Conservation (phyloP, 2,113 vertebrate genomes). For the Pleuronectes platessa region DNA sequence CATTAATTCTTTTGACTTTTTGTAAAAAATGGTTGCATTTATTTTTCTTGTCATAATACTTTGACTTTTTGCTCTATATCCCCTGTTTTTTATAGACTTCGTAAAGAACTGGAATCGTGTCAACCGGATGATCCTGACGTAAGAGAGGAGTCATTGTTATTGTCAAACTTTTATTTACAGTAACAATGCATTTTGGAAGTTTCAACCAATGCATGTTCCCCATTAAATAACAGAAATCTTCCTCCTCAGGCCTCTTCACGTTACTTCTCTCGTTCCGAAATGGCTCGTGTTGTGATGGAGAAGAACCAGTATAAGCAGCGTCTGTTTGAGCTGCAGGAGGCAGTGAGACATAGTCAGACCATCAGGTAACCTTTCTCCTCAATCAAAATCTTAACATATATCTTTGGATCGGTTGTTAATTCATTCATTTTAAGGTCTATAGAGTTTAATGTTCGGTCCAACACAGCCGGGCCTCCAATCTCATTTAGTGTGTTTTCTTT, state of each 20-base stretch:
- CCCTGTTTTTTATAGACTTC: conserved; percentile 62
- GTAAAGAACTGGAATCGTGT: conserved; percentile 75
- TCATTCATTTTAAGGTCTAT: not conserved
- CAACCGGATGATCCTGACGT: conserved; percentile 78
- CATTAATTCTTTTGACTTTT: not conserved
- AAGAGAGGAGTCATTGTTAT: conserved; percentile 31
- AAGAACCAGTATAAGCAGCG: conserved; percentile 86
- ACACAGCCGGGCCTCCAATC: not conserved
- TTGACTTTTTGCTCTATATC: not conserved
- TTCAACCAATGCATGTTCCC: not conserved
- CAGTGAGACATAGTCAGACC: conserved; percentile 74
- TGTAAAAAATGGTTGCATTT: too few species aligned
- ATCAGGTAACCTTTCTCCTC: conserved; percentile 60
- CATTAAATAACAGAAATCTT: conserved; percentile 9
- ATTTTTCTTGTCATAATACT: too few species aligned
- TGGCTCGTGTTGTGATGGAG: conserved; percentile 86
- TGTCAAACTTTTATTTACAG: not conserved
- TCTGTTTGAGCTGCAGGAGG: conserved; percentile 84
- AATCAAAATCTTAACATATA: too few species aligned
- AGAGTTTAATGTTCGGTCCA: not conserved
- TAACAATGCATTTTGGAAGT: not conserved
- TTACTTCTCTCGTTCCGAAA: conserved; percentile 84
- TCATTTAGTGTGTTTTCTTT: not conserved
- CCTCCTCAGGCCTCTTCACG: conserved; percentile 65
- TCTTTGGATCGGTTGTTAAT: not conserved